These are phyloP conservation scores for Vulpes ferrilata DNA, from an alignment of 2,113 vertebrate genomes.

Conservation along the genomic window DNA sequence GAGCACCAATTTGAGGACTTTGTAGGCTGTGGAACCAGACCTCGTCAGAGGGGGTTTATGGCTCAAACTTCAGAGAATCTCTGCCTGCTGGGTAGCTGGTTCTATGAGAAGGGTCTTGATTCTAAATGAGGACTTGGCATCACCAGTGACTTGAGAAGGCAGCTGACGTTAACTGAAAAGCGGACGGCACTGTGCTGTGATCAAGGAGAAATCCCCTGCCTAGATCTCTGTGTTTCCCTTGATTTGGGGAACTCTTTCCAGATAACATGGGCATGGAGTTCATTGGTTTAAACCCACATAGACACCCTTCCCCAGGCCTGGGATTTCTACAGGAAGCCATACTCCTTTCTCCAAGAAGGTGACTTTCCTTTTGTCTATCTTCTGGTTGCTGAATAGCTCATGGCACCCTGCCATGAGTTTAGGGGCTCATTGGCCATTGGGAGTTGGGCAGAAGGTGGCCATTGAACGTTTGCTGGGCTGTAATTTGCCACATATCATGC, in stretches of 20 bases:
- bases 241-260: rapidly evolving
- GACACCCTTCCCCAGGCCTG: neutral
- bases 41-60: rapidly evolving
- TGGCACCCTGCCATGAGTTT: neutral
- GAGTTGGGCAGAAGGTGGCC: neutral
- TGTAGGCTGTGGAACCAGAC: rapidly evolving
- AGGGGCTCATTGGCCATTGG: slow-evolving; percentile 47
- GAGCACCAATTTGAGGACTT: rapidly evolving
- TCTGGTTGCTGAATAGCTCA: neutral
- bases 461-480: neutral
- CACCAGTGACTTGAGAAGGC: neutral
- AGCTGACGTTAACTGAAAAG: too few species aligned
- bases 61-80: rapidly evolving
- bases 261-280: rapidly evolving
- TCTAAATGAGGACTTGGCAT: rapidly evolving
- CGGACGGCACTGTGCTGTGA: rapidly evolving
- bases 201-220: rapidly evolving
- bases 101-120: rapidly evolving
- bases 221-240: rapidly evolving
- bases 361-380: rapidly evolving
- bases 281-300: rapidly evolving
- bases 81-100: rapidly evolving
- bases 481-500: neutral
- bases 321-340: neutral
- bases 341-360: slow-evolving; percentile 14